phyloP scores from a whole-genome alignment of 2,113 vertebrate genomes.

The Marmota flaviventris region DNA sequence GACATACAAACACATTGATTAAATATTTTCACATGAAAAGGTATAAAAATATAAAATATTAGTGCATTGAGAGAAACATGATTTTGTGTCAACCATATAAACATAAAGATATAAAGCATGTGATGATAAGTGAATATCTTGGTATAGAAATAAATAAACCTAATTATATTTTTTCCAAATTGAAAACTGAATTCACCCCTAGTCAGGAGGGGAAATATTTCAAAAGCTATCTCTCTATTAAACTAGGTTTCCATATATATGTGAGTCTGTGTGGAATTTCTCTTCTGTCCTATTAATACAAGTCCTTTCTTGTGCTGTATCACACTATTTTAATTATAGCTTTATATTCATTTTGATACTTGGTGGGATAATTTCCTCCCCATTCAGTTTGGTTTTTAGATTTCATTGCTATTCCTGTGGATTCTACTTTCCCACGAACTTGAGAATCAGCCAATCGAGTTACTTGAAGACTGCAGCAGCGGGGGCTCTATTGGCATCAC shows the following conservation, averaged over 20 bases:
- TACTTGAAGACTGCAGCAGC: not conserved
- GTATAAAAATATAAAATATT: not conserved
- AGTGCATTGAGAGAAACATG: not conserved
- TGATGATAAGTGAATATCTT: not conserved
- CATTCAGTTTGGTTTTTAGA: not conserved
- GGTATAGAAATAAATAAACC: not conserved
- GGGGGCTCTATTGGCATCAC: not conserved
- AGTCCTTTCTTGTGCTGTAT: not conserved
- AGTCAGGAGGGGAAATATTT: not conserved
- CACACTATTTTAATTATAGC: not conserved
- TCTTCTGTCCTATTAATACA: not conserved
- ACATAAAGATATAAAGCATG: not conserved
- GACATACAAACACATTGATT: not conserved
- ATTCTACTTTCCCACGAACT: not conserved
- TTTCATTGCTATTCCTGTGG: not conserved
- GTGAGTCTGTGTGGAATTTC: not conserved
- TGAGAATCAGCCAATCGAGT: not conserved
- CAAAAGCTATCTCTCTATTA: not conserved
- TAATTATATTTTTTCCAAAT: not conserved
- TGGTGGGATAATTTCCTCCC: not conserved
- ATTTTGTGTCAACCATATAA: not conserved
- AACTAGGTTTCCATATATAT: not conserved
- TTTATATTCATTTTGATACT: not conserved
- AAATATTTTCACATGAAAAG: not conserved
- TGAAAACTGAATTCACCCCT: not conserved